Evolutionary conservation across 1,140 invertebrate genomes (phyloP).

Genomic region (Octopus bimaculoides): DNA sequence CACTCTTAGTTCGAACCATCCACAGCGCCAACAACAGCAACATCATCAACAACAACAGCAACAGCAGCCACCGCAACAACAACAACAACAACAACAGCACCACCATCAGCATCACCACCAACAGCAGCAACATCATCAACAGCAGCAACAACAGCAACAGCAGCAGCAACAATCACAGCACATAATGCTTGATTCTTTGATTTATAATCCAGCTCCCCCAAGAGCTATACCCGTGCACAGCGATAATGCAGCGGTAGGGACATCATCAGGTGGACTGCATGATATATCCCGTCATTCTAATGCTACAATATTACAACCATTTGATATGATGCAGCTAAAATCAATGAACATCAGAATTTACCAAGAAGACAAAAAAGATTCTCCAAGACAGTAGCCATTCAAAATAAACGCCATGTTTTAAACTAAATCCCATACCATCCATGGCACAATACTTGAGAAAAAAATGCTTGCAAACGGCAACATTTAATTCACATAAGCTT

Average conservation of each 20-base stretch:
- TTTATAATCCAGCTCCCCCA: not conserved
- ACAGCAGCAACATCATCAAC: not conserved
- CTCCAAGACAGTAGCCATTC: not conserved
- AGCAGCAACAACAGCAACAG: slow-evolving; percentile 11
- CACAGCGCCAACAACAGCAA: not conserved
- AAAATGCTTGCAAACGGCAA: too few relatives aligned
- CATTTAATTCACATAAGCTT: too few relatives aligned
- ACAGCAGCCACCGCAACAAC: not conserved
- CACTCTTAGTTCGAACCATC: too few relatives aligned
- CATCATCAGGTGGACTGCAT: not conserved
- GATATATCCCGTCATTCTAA: not conserved
- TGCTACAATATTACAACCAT: not conserved
- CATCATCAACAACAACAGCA: slow-evolving; percentile 12
- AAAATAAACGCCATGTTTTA: too few relatives aligned
- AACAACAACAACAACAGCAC: not conserved
- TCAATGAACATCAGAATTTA: not conserved
- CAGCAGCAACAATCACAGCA: slow-evolving; percentile 5
- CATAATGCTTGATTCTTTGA: not conserved
- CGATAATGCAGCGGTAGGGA: not conserved
- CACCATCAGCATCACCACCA: not conserved
- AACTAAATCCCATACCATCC: too few relatives aligned
- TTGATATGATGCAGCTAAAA: not conserved
- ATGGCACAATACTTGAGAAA: too few relatives aligned
- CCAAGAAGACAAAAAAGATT: not conserved
- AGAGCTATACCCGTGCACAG: not conserved